Conservation (phyloP, 2,888 invertebrate genomes). For the Tenthredo notha region DNA sequence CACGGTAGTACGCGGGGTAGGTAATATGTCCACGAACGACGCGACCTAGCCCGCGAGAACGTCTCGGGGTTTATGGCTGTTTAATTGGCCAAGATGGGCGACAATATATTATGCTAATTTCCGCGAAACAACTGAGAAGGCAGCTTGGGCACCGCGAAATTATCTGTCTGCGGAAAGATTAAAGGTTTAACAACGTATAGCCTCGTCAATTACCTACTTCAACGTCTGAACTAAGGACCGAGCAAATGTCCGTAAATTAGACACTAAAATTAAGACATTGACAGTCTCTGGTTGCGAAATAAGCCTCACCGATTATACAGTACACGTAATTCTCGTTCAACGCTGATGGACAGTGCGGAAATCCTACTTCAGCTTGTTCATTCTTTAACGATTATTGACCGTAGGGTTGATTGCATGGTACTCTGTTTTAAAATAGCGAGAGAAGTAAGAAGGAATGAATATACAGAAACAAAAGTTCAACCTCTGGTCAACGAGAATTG, state of each 20-base stretch:
- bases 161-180: slow-evolving; percentile 48
- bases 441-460: background rate
- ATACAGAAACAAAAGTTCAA: slow-evolving; percentile 30
- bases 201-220: slow-evolving; percentile 16
- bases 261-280: slow-evolving; percentile 5
- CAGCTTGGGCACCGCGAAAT: slow-evolving; percentile 29
- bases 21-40: slow-evolving; percentile 63
- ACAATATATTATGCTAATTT: slow-evolving; percentile 71
- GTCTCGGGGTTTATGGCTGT: slow-evolving; percentile 70
- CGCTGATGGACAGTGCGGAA: background rate
- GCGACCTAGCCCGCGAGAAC: slow-evolving; percentile 41
- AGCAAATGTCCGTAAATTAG: background rate
- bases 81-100: slow-evolving; percentile 68
- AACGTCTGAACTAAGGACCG: background rate
- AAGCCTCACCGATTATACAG: background rate
- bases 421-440: background rate
- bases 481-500: slow-evolving; percentile 39
- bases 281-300: background rate
- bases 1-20: slow-evolving; percentile 35
- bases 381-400: background rate
- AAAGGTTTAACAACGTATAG: slow-evolving; percentile 33
- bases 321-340: background rate
- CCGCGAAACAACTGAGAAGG: slow-evolving; percentile 61
- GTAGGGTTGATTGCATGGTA: background rate
- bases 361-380: background rate